These are phyloP conservation scores for Stegana nigrithorax DNA, from an alignment of 2,888 invertebrate genomes.

Conservation along the genomic window DNA sequence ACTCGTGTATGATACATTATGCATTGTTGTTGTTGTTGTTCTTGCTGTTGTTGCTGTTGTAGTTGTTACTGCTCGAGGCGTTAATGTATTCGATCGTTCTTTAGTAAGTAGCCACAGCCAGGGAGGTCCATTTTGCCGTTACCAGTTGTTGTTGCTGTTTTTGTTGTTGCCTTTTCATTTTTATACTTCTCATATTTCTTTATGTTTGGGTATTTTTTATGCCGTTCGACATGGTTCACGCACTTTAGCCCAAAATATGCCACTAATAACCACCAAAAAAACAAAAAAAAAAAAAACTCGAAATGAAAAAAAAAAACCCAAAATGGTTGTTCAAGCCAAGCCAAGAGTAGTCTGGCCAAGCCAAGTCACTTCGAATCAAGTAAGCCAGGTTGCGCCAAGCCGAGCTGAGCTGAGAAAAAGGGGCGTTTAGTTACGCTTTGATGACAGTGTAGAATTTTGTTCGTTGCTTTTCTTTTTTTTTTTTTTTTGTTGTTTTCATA, in stretches of 20 bases:
- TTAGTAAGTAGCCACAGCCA: slow-evolving; percentile 29
- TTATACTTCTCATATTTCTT: slow-evolving; percentile 26
- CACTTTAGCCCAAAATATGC: slow-evolving; percentile 61
- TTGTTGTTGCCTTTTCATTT: slow-evolving; percentile 55
- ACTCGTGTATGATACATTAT: too few species aligned
- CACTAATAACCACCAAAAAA: slow-evolving; percentile 55
- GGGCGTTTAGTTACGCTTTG: slow-evolving; percentile 68
- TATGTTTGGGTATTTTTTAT: slow-evolving; percentile 25
- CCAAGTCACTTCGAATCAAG: slow-evolving; percentile 17
- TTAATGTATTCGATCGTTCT: slow-evolving; percentile 54
- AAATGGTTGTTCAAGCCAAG: too few species aligned
- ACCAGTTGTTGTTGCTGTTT: too few species aligned
- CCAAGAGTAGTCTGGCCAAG: too few species aligned
- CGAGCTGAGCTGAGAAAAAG: slow-evolving; percentile 52
- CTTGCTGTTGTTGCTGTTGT: slow-evolving; percentile 19
- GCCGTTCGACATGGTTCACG: slow-evolving; percentile 59
- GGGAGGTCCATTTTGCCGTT: slow-evolving; percentile 62
- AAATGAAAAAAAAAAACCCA: slow-evolving; percentile 2
- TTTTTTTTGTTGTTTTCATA: slow-evolving; percentile 19
- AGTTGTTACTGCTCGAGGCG: slow-evolving; percentile 44
- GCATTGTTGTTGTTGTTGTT: neutral
- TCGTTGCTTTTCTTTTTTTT: slow-evolving; percentile 17
- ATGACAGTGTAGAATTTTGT: slow-evolving; percentile 65
- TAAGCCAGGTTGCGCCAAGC: slow-evolving; percentile 18
- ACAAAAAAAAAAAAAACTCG: slow-evolving; percentile 1